Conservation (phyloP, 2,888 invertebrate species). For the Clistopyga incitator region DNA sequence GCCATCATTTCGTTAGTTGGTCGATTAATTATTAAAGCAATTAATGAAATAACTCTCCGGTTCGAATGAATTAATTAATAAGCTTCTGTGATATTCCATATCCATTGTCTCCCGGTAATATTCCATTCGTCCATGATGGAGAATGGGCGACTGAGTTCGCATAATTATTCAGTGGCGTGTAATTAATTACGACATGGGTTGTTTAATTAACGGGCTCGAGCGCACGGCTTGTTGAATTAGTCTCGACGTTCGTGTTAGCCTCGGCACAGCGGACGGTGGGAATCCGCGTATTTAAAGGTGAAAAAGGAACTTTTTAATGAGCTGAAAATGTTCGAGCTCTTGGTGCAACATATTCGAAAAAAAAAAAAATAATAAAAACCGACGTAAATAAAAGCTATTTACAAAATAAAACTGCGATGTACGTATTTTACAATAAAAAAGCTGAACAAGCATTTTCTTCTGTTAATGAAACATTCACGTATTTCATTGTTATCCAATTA, state of each 20-base stretch:
- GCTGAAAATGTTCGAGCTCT: background rate
- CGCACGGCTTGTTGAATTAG: conserved; percentile 26
- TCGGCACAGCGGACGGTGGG: background rate
- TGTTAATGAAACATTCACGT: too few relatives aligned
- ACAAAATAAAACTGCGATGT: background rate
- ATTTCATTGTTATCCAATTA: too few relatives aligned
- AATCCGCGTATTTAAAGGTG: conserved; percentile 1
- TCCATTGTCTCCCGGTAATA: conserved; percentile 24
- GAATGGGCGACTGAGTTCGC: background rate
- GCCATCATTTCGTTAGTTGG: conserved; percentile 15
- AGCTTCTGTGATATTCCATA: background rate
- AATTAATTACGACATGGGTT: conserved; percentile 44
- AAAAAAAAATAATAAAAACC: background rate
- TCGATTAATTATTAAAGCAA: conserved; percentile 14
- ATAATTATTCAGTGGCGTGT: conserved; percentile 38
- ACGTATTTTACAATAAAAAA: background rate
- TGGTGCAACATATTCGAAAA: background rate
- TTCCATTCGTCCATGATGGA: conserved; percentile 12
- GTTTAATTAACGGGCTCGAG: conserved; percentile 45
- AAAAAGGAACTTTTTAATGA: conserved; percentile 23
- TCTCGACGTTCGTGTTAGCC: background rate
- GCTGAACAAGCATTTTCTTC: too few relatives aligned
- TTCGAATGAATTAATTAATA: background rate
- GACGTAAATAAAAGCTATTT: background rate
- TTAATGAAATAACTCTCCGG: conserved; percentile 1